Percentiles rank a stretch among this genome's conserved stretches.
Evolutionary conservation across 2,888 invertebrate species (phyloP).

Genomic region (Watsonalla cultraria): DNA sequence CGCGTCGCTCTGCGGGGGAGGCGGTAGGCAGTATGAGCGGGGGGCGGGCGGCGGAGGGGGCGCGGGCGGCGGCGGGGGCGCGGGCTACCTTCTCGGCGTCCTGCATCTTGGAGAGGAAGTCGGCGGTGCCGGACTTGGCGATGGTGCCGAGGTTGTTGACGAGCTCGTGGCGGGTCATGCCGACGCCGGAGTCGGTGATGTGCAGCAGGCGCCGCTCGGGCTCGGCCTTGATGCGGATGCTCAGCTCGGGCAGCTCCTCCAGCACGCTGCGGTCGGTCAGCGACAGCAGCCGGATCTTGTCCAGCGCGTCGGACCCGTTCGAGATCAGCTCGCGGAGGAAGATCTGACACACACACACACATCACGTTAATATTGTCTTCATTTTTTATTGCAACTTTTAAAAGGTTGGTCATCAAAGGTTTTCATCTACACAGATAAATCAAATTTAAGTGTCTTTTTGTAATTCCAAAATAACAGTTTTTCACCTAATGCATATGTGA

Average conservation of each 20-base stretch:
- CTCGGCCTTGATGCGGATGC: conserved; percentile 95
- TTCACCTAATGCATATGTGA: no score
- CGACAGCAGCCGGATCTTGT: conserved; percentile 96
- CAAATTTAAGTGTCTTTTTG: no score
- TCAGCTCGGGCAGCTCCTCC: conserved; percentile 87
- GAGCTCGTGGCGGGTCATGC: conserved; percentile 97
- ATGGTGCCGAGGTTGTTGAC: conserved; percentile 98
- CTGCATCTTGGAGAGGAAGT: conserved; percentile 95
- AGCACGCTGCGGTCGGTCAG: conserved; percentile 91
- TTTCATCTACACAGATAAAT: no score
- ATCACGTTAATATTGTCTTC: not conserved
- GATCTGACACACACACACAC: conserved; percentile 78
- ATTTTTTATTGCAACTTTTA: no score
- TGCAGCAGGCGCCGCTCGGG: conserved; percentile 94
- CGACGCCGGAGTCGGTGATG: conserved; percentile 97
- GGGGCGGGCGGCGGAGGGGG: not conserved
- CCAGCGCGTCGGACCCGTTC: conserved; percentile 99
- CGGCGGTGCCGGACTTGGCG: conserved; percentile 98
- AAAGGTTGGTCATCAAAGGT: no score
- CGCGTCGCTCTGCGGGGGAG: conserved; percentile 39
- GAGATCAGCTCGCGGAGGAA: conserved; percentile 98
- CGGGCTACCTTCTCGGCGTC: conserved; percentile 71
- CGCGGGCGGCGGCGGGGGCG: conserved; percentile 7
- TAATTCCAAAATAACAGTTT: no score
- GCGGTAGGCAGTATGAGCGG: not conserved